Evolutionary conservation across 2,797 vertebrate species (phyloP).

Genomic region (Cirrhinus mrigala): DNA sequence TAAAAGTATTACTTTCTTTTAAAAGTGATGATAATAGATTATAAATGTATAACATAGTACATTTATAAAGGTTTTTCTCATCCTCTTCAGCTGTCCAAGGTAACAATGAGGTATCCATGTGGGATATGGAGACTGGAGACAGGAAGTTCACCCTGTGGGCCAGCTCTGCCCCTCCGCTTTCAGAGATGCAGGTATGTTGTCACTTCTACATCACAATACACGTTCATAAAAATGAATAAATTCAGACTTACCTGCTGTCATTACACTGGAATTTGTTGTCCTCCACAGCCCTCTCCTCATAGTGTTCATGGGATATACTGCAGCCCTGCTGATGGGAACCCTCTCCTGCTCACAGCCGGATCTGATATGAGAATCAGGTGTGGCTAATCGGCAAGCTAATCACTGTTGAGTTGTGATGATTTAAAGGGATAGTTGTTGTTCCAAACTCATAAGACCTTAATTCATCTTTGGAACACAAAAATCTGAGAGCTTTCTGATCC

Average conservation of each 20-base stretch:
- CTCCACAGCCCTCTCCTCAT: slow-evolving; percentile 88
- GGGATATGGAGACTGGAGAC: slow-evolving; percentile 99
- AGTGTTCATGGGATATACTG: slow-evolving; percentile 97
- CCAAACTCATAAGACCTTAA: no score
- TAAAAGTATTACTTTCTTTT: neutral
- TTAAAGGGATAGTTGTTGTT: no score
- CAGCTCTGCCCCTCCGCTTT: slow-evolving; percentile 93
- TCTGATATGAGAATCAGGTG: slow-evolving; percentile 99
- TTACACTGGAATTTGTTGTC: neutral
- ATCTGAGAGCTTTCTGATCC: no score
- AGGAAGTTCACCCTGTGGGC: slow-evolving; percentile 96
- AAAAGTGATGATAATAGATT: neutral
- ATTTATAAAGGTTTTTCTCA: neutral
- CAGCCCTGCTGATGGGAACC: slow-evolving; percentile 96
- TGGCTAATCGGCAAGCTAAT: neutral
- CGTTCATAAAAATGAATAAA: neutral
- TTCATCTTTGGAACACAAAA: no score
- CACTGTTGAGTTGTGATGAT: neutral
- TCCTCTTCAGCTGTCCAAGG: slow-evolving; percentile 90
- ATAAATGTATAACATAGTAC: neutral
- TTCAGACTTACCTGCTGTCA: neutral
- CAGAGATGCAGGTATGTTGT: slow-evolving; percentile 91
- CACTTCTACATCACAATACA: neutral
- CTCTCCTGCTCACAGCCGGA: slow-evolving; percentile 94
- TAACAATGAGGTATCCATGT: slow-evolving; percentile 98